Evolutionary conservation across 2,888 invertebrate genomes (phyloP).

Genomic region (Papilio elwesi): DNA sequence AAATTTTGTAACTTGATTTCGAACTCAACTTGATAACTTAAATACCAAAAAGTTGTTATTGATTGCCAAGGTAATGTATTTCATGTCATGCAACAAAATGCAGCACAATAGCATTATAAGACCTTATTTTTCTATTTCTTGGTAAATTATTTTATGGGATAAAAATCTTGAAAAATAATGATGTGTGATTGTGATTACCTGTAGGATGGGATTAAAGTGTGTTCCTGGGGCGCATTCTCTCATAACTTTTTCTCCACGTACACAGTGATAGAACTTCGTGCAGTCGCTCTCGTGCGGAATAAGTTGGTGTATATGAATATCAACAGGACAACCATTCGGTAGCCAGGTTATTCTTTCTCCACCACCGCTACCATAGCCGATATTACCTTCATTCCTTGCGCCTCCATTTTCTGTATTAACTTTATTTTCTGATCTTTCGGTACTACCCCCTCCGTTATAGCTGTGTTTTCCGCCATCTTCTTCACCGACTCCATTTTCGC

Average conservation of each 20-base stretch:
- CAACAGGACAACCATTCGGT: slow-evolving; percentile 51
- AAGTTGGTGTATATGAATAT: slow-evolving; percentile 47
- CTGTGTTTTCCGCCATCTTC: neutral
- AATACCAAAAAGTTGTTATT: no score
- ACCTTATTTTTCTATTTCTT: no score
- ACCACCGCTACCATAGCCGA: neutral
- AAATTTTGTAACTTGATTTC: no score
- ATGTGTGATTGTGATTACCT: no score
- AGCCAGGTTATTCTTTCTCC: slow-evolving; percentile 24
- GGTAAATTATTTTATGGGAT: no score
- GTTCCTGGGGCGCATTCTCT: slow-evolving; percentile 44
- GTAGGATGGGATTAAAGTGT: slow-evolving; percentile 49
- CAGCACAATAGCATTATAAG: no score
- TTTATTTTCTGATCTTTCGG: neutral
- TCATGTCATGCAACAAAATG: no score
- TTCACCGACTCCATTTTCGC: neutral
- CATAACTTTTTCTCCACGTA: slow-evolving; percentile 45
- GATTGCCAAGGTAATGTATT: no score
- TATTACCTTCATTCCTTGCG: slow-evolving; percentile 15
- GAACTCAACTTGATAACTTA: no score
- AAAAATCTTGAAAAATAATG: no score
- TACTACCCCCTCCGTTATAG: neutral
- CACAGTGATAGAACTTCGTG: slow-evolving; percentile 55
- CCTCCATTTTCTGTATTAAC: neutral
- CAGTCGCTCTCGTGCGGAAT: slow-evolving; percentile 55